Base-by-base conservation (phyloP, 1,140 invertebrate genomes). In the Berghia stephanieae region DNA sequence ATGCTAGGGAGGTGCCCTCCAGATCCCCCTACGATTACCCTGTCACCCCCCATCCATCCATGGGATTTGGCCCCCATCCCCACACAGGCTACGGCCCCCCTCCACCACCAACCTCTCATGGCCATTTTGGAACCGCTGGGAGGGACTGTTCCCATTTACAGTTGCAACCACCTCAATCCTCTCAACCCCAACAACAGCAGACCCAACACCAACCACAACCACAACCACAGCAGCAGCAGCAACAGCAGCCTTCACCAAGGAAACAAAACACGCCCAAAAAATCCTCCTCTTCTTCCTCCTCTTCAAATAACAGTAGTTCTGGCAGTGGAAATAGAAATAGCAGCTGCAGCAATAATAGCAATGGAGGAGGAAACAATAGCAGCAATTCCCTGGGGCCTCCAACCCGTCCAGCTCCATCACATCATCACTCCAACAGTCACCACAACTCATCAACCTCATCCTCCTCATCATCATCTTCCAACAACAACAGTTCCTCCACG, bases 21-120 rank as follows among this genome's bases (percentile, higher is more conserved):
- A 16, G 78, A 60, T 67, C 81, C 66, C 69, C 80, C 72, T 73
- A 79, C 72, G 72, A 79, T 75, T 75, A 77, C 78, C 57, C 74
- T 66, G 43, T 75, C 27, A 66, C 74, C 68, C 40, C 68, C 74
- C 63, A 79, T 72, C 75, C 63, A 73, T 60, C 79, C 70, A 36
- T 79, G 78, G 31, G 63, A 68, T 72, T 81, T n/a, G n/a, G n/a
- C 75, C 34, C 74, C 24, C 74, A 76, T 34, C 74, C 74, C 2
- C 74, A 79, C 43, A 63, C 67, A n/a, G n/a, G n/a, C n/a, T n/a
- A n/a, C n/a, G n/a, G n/a, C n/a, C n/a, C n/a, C n/a, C n/a, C n/a
- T n/a, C n/a, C n/a, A n/a, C n/a, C n/a, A n/a, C n/a, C n/a, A n/a
- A n/a, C n/a, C n/a, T n/a, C n/a, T n/a, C n/a, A n/a, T n/a, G n/a